Base-by-base conservation (phyloP, 2,797 vertebrate genomes). In the Poeciliopsis paucimaculata region DNA sequence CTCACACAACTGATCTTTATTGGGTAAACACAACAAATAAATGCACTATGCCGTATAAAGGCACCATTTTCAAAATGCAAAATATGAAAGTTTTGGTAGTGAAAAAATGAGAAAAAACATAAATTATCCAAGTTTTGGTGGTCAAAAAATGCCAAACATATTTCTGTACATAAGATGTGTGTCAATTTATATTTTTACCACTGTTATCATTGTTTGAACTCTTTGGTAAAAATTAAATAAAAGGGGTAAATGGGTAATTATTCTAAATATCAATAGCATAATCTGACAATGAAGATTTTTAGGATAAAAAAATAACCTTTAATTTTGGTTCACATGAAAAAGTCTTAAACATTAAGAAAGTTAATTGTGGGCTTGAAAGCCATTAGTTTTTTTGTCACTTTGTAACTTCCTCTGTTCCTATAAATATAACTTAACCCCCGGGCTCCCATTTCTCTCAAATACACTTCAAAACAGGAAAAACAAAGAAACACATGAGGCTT, bases 1-100 rank as follows among this genome's bases (percentile, higher is more conserved):
- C 2, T 64, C 43, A 73, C 4, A 15, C 11, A 80, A 77, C 47
- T 72, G 18, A 72, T 77, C 10, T 41, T 73, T 36, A 66, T 68
- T 23, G 66, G 62, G 80, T 72, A 11, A 18, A 51, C 46, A 73
- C 0, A 0, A 78, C 13, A 51, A 20, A 75, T 45, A 23, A 13
- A n/a, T 76, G 18, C 26, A 23, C 4, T n/a, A 5, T 8, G 47
- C 7, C 0, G 55, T 0, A 0, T 23, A 49, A 4, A 39, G 46
- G 12, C 12, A 53, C 55, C 0, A 49, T 57, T 34, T 12, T 41
- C 7, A 28, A n/a, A 60, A 31, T n/a, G n/a, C 11, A 12, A 60
- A 60, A 60, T 60, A 46, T 47, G 2, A 39, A 31, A 31, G 28
- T 20, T 23, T 39, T 72, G 28, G 71, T 47, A 5, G 20, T 46